phyloP scores from a whole-genome alignment of 2,888 invertebrate species.

The Drosophila peninsularis region DNA sequence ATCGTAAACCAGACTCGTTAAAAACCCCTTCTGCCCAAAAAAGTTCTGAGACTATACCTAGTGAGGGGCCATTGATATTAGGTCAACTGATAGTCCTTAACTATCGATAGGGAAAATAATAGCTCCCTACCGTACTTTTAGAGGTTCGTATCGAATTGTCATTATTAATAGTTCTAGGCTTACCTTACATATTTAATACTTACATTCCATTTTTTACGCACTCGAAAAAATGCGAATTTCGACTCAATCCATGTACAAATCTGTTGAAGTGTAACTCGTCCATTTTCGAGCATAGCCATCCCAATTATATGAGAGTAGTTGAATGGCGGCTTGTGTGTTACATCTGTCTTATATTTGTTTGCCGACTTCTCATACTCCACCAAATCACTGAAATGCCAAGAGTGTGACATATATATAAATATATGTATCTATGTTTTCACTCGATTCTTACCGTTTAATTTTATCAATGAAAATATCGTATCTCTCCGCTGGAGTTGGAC shows the following conservation, averaged over 20 bases:
- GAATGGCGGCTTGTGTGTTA: conserved; percentile 83
- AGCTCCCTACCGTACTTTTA: no score
- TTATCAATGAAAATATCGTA: conserved; percentile 83
- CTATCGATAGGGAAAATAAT: no score
- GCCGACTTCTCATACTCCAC: conserved; percentile 79
- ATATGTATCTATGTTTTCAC: not conserved
- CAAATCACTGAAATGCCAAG: conserved; percentile 66
- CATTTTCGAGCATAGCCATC: conserved; percentile 84
- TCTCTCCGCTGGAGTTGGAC: conserved; percentile 80
- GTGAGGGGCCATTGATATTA: no score
- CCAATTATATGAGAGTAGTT: conserved; percentile 85
- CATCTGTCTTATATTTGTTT: conserved; percentile 76
- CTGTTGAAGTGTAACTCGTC: conserved; percentile 83
- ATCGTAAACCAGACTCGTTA: no score
- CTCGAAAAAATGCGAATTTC: conserved; percentile 84
- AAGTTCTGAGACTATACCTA: no score
- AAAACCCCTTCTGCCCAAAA: no score
- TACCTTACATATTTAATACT: conserved; percentile 53
- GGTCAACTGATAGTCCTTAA: no score
- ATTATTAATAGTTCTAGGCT: no score
- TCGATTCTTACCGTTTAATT: conserved; percentile 75
- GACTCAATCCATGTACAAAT: conserved; percentile 84
- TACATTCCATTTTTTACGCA: conserved; percentile 85
- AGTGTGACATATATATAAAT: no score
- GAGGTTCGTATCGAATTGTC: no score